Evolutionary conservation across 53 echinoderm and acorn worm genomes (phyloP).

Genomic region (Paelopatides confundens): DNA sequence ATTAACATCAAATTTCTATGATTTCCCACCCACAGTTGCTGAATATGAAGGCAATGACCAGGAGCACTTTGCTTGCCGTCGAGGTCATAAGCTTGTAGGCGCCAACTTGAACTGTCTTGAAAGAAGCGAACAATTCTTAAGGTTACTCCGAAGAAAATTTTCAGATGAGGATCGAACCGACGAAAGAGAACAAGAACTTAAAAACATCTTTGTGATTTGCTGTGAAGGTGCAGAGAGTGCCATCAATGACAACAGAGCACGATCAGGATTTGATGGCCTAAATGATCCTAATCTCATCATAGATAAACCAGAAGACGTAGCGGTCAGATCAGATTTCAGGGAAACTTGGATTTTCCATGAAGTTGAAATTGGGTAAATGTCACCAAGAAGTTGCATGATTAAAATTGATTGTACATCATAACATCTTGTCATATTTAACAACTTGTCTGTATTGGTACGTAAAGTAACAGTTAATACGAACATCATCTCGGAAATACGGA

Average conservation of each 20-base stretch:
- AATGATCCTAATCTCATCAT: not conserved
- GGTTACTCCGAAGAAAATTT: not conserved
- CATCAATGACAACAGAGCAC: not conserved
- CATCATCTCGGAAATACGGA: too few relatives aligned
- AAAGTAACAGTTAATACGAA: too few relatives aligned
- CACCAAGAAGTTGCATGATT: not conserved
- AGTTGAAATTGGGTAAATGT: constrained; percentile 70
- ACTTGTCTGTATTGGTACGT: too few relatives aligned
- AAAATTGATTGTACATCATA: too few relatives aligned
- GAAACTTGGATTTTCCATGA: constrained; percentile 93
- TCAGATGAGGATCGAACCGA: not conserved
- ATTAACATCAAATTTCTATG: too few relatives aligned
- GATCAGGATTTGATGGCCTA: not conserved
- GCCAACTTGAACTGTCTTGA: not conserved
- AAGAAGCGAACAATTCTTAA: not conserved
- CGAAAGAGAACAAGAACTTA: not conserved
- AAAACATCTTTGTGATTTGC: not conserved
- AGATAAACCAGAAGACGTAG: not conserved
- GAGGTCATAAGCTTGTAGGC: not conserved
- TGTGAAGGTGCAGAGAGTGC: not conserved
- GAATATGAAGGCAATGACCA: too few relatives aligned
- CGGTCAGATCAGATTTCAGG: constrained; percentile 54
- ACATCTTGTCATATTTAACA: too few relatives aligned
- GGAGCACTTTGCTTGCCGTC: not conserved
- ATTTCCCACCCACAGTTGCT: too few relatives aligned